These are phyloP conservation scores for Mamestra brassicae DNA, from an alignment of 2,888 invertebrate genomes.

Conservation along the genomic window DNA sequence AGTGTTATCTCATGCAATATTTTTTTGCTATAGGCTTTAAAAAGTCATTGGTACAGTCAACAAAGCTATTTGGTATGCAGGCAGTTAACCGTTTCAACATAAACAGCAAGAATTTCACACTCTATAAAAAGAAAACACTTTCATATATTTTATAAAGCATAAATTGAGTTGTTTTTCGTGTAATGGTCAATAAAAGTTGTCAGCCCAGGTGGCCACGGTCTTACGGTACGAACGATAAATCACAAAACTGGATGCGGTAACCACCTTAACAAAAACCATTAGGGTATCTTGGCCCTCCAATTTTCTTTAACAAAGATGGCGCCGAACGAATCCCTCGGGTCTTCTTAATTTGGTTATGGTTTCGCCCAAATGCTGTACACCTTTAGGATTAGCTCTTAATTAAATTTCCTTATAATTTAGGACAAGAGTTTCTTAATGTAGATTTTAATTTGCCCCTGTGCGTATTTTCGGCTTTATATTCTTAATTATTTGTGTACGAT, in stretches of 20 bases:
- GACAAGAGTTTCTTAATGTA: constrained; percentile 62
- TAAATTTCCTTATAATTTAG: constrained; percentile 74
- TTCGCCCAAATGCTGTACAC: constrained; percentile 63
- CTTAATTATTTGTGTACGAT: constrained; percentile 11
- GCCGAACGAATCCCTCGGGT: constrained; percentile 52
- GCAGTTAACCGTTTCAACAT: not conserved
- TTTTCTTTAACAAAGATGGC: constrained; percentile 58
- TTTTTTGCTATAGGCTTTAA: too few relatives aligned
- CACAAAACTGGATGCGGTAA: constrained; percentile 65
- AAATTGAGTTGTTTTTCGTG: constrained; percentile 65
- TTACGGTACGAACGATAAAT: constrained; percentile 74
- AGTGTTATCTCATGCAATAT: too few relatives aligned
- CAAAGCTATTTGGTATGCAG: too few relatives aligned
- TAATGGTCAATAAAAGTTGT: constrained; percentile 75
- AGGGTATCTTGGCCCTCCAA: constrained; percentile 52
- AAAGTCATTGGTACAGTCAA: too few relatives aligned
- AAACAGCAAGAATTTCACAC: constrained; percentile 8
- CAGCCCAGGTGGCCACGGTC: constrained; percentile 73
- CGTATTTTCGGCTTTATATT: constrained; percentile 5
- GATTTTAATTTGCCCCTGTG: constrained; percentile 53
- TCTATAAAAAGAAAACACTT: constrained; percentile 27
- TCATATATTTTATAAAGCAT: constrained; percentile 61
- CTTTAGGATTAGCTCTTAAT: constrained; percentile 74
- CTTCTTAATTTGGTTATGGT: constrained; percentile 62
- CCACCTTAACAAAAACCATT: constrained; percentile 65